A percentile compares a stretch with the other conserved stretches of the same genome.
Evolutionary conservation across 1,140 invertebrate species (phyloP).

Genomic region (Halyomorpha halys): DNA sequence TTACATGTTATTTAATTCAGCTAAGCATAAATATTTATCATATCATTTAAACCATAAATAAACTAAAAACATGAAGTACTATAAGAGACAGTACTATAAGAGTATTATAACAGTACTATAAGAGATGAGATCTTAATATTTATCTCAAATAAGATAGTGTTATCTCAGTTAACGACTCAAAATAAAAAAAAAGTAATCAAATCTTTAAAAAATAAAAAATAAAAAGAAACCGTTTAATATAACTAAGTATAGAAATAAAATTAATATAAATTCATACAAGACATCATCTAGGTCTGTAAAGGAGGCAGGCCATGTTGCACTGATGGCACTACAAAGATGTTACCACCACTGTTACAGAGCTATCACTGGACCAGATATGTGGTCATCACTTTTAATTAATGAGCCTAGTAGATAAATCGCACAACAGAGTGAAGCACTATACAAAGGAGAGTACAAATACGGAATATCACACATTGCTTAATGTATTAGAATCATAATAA

Average conservation of each 20-base stretch:
- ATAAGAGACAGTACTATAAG: not conserved
- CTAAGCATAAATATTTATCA: not conserved
- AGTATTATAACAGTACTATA: not conserved
- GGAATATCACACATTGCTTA: too few relatives aligned
- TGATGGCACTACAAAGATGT: conserved; percentile 2
- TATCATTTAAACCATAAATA: not conserved
- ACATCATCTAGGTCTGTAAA: not conserved
- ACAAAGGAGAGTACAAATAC: too few relatives aligned
- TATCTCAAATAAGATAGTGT: conserved; percentile 11
- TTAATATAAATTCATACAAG: not conserved
- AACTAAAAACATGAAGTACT: too few relatives aligned
- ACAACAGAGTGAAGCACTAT: conserved; percentile 9
- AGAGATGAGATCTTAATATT: conserved; percentile 5
- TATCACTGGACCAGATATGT: conserved; percentile 5
- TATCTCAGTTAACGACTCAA: conserved; percentile 3
- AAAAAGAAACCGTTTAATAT: too few relatives aligned
- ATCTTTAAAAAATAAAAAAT: too few relatives aligned
- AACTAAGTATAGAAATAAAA: not conserved
- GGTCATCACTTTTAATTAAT: conserved; percentile 6
- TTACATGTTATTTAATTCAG: too few relatives aligned
- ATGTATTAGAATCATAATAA: too few relatives aligned
- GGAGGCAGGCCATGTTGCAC: conserved; percentile 1
- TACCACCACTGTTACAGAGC: conserved; percentile 8
- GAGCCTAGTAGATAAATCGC: conserved; percentile 4
- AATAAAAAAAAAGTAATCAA: too few relatives aligned